phyloP scores from a whole-genome alignment of 2,888 invertebrate genomes.

The Ormyrus thymus region DNA sequence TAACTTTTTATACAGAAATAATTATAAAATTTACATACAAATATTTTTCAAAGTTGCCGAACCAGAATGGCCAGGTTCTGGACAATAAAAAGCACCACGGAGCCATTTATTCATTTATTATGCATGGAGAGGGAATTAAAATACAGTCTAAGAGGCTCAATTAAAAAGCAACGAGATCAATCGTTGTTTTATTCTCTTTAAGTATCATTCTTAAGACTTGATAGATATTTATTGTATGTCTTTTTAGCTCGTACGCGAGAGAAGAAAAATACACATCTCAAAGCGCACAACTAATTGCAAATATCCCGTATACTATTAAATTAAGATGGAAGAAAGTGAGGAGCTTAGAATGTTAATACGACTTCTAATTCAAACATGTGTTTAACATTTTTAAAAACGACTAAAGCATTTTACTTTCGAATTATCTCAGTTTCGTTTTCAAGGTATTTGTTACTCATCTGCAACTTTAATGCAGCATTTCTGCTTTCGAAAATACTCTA shows the following conservation, averaged over 20 bases:
- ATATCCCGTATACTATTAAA: slow-evolving; percentile 43
- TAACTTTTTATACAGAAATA: slow-evolving; percentile 33
- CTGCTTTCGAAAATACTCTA: background rate
- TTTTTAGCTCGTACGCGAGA: slow-evolving; percentile 26
- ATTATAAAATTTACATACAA: slow-evolving; percentile 37
- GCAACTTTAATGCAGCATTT: background rate
- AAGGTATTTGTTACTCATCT: slow-evolving; percentile 25
- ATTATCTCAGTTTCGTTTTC: slow-evolving; percentile 53
- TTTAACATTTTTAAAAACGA: slow-evolving; percentile 30
- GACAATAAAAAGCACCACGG: slow-evolving; percentile 25
- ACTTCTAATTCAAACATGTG: slow-evolving; percentile 23
- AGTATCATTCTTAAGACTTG: slow-evolving; percentile 36
- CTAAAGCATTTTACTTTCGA: slow-evolving; percentile 37
- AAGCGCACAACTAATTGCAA: slow-evolving; percentile 49
- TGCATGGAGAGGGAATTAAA: slow-evolving; percentile 29
- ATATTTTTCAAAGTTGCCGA: slow-evolving; percentile 19
- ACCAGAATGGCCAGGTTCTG: background rate
- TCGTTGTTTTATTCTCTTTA: slow-evolving; percentile 28
- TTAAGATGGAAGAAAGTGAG: slow-evolving; percentile 46
- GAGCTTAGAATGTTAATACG: slow-evolving; percentile 39
- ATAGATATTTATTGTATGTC: slow-evolving; percentile 12
- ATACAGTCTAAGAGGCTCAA: slow-evolving; percentile 33
- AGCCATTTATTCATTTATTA: slow-evolving; percentile 32
- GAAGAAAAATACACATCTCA: slow-evolving; percentile 22
- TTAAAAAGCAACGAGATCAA: slow-evolving; percentile 44